phyloP scores from a whole-genome alignment of 1,140 invertebrate genomes.

The Neomicropteryx cornuta region DNA sequence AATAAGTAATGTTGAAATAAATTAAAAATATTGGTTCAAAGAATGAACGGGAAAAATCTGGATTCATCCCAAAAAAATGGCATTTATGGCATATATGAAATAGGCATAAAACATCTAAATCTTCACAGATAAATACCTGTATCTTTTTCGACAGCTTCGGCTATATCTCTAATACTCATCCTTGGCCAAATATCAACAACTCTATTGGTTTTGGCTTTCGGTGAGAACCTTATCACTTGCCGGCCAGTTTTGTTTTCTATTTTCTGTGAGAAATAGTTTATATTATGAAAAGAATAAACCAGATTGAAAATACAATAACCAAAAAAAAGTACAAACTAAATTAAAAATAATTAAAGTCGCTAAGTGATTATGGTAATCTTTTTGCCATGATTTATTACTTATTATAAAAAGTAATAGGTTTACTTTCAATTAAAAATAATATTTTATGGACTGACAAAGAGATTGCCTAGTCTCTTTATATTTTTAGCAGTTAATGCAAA shows the following conservation, averaged over 20 bases:
- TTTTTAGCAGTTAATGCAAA: no score
- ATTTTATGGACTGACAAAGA: not conserved
- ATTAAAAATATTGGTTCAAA: not conserved
- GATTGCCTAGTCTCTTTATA: no score
- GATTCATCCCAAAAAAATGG: not conserved
- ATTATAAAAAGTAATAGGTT: not conserved
- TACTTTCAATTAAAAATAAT: not conserved
- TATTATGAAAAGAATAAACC: not conserved
- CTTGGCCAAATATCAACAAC: conserved; percentile 61
- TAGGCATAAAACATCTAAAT: conserved; percentile 1
- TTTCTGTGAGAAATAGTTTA: conserved; percentile 15
- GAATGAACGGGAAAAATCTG: not conserved
- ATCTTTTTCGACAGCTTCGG: conserved; percentile 44
- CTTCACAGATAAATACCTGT: conserved; percentile 25
- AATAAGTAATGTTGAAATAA: conserved; percentile 9
- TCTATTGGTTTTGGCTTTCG: conserved; percentile 25
- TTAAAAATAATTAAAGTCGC: not conserved
- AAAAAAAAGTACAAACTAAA: not conserved
- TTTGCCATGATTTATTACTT: not conserved
- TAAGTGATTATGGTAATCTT: not conserved
- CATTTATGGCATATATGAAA: not conserved
- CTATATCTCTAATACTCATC: conserved; percentile 67
- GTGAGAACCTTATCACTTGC: conserved; percentile 28
- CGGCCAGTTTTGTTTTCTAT: conserved; percentile 24
- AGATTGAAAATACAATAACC: not conserved